Evolutionary conservation across 2,888 invertebrate species (phyloP).

Genomic region (Rhogogaster chlorosoma): DNA sequence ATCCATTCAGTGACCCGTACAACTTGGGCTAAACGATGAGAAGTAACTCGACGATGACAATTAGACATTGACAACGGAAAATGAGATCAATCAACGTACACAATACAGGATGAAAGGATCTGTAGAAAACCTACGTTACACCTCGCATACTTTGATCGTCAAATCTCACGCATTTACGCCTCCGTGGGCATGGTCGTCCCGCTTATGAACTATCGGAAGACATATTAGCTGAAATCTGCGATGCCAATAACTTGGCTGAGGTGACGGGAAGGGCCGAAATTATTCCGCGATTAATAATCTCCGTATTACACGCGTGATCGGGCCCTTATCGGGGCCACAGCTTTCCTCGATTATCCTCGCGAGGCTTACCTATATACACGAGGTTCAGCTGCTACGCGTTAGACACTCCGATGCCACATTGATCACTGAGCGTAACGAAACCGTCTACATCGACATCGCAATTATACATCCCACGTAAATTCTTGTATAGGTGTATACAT

Average conservation of each 20-base stretch:
- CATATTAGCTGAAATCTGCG: constrained; percentile 75
- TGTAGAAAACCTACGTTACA: neutral
- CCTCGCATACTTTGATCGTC: neutral
- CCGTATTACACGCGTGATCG: constrained; percentile 75
- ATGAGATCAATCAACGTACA: neutral
- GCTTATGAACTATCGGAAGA: constrained; percentile 74
- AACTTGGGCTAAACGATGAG: neutral
- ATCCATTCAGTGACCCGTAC: neutral
- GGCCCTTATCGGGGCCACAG: constrained; percentile 64
- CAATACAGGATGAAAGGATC: neutral
- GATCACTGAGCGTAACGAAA: constrained; percentile 54
- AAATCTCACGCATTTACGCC: constrained; percentile 67
- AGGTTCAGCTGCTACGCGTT: constrained; percentile 58
- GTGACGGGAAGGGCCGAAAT: constrained; percentile 67
- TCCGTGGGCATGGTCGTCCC: constrained; percentile 62
- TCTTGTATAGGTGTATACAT: neutral
- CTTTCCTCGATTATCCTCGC: constrained; percentile 59
- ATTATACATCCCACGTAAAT: neutral
- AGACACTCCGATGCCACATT: constrained; percentile 64
- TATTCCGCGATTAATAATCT: constrained; percentile 76
- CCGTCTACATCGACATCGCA: constrained; percentile 6
- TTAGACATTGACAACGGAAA: neutral
- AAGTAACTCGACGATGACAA: neutral
- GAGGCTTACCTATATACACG: constrained; percentile 53
- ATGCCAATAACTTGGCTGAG: constrained; percentile 73